Base-by-base conservation (phyloP, 2,113 vertebrate species). In the Pandion haliaetus region DNA sequence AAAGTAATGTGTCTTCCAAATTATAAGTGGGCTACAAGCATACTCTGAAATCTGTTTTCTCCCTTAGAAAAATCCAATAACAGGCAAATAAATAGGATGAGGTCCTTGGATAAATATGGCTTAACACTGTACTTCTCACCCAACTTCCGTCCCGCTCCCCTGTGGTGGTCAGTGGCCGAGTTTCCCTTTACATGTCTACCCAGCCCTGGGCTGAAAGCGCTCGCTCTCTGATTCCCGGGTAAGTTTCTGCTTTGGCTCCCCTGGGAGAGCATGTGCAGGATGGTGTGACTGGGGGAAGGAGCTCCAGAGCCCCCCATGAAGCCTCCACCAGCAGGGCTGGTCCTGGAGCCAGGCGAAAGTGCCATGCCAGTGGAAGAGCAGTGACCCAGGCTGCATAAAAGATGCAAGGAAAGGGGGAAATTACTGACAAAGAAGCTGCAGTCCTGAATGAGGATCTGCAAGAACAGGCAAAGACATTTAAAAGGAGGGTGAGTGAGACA, bases 341-440 rank as follows among this genome's bases (percentile, higher is more conserved):
- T 65, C 50, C 58, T 0, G 0, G 50, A 44, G 21, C 18, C 55
- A 63, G 17, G 25, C 1, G 0, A 16, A 36, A 31, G 21, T 28
- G 15, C 58, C 12, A 3, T 10, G 14, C 8, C 1, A 1, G 28
- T 36, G 13, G 54, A 73, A 49, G 8, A 62, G 32, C 1, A 3
- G 31, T 34, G 32, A 21, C n/a, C 9, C 29, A 34, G 40, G 14
- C 54, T 62, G 26, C 67, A 19, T 44, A 69, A 61, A 89, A 49
- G 23, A 36, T 0, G 3, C 9, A 55, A 28, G 19, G 14, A 32
- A 80, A 80, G 73, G 73, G 44, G 13, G 29, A 84, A 61, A 38
- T 24, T 72, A 23, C 19, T 1, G 2, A 36, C 29, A 28, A 62
- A 62, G 54, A 62, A 62, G 28, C 28, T 61, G 28, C 19, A 55